These are phyloP conservation scores for Crotalus viridis DNA, from an alignment of 2,113 vertebrate genomes.

Conservation along the genomic window DNA sequence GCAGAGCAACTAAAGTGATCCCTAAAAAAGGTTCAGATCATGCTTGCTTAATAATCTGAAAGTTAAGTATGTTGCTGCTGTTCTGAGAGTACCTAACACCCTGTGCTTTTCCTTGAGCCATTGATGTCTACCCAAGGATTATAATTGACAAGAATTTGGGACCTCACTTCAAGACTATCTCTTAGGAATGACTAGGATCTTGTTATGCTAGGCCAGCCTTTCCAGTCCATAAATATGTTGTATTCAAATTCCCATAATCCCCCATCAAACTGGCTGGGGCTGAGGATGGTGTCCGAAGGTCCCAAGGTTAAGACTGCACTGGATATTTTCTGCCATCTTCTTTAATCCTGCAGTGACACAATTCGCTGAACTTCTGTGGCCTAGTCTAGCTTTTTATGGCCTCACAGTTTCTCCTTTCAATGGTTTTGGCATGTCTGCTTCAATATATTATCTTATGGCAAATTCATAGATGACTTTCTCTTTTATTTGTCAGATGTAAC, in stretches of 20 bases:
- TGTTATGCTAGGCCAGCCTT: not conserved
- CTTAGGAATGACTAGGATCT: not conserved
- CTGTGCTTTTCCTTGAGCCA: not conserved
- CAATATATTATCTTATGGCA: slow-evolving; percentile 3
- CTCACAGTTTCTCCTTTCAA: not conserved
- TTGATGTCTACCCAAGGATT: not conserved
- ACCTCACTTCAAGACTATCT: not conserved
- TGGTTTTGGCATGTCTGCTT: slow-evolving; percentile 19
- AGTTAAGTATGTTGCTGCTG: not conserved
- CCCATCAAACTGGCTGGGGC: not conserved
- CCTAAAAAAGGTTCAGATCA: not conserved
- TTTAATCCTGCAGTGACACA: not conserved
- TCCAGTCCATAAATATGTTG: not conserved
- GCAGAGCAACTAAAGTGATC: not conserved
- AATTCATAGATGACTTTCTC: slow-evolving; percentile 34
- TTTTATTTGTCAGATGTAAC: slow-evolving; percentile 34
- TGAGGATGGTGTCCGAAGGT: not conserved
- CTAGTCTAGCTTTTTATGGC: not conserved
- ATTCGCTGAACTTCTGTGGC: not conserved
- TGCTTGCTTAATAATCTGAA: not conserved
- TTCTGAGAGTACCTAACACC: not conserved
- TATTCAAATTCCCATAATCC: not conserved
- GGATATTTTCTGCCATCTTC: not conserved
- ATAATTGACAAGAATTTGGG: not conserved
- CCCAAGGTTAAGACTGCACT: not conserved